Percentiles rank a stretch among this genome's conserved stretches.
Evolutionary conservation across 2,113 vertebrate genomes (phyloP).

Genomic region (Ardeotis arabs): DNA sequence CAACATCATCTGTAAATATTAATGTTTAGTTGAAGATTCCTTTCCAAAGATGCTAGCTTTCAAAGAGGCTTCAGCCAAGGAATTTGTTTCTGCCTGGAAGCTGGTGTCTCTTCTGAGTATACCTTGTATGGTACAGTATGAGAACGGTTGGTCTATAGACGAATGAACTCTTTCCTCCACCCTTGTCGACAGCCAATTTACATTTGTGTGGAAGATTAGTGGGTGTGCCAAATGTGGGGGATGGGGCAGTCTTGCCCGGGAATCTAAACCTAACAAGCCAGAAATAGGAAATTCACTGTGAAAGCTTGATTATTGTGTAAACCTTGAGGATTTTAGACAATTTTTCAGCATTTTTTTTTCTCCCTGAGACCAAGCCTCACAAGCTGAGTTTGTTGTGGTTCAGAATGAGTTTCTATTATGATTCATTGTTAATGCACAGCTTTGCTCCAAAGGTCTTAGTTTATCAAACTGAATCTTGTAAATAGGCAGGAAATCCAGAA

Average conservation of each 20-base stretch:
- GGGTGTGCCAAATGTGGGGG: not conserved
- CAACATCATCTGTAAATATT: not conserved
- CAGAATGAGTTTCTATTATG: not conserved
- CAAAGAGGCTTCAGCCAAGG: not conserved
- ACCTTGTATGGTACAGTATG: not conserved
- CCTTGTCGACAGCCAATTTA: conserved; percentile 7
- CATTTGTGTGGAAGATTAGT: conserved; percentile 50
- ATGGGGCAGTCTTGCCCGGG: not conserved
- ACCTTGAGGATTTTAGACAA: not conserved
- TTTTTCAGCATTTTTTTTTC: not conserved
- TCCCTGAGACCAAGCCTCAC: not conserved
- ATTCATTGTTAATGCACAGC: conserved; percentile 21
- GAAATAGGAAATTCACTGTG: not conserved
- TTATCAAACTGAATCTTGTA: conserved; percentile 45
- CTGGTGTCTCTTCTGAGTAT: not conserved
- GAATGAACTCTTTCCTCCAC: conserved; percentile 29
- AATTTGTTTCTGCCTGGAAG: not conserved
- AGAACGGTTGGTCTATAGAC: not conserved
- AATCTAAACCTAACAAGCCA: not conserved
- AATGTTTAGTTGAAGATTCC: not conserved
- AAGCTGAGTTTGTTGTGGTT: not conserved
- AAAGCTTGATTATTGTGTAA: not conserved
- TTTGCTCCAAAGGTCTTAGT: conserved; percentile 2
- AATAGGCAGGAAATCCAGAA: conserved; percentile 47
- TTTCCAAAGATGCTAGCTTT: not conserved